Conservation (phyloP, 2,113 vertebrate species). For the Nestor notabilis region DNA sequence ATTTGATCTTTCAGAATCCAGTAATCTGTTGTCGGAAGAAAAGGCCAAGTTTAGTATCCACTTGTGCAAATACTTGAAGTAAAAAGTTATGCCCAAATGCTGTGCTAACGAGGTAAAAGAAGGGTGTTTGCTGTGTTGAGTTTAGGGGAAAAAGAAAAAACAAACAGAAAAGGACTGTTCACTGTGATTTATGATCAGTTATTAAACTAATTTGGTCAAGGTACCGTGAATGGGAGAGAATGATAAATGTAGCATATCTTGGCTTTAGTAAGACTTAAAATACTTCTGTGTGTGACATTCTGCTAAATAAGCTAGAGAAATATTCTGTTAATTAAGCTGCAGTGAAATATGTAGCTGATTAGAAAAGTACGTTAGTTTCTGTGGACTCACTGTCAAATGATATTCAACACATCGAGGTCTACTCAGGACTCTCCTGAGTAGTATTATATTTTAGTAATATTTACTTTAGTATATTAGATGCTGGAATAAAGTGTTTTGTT, state of each 20-base stretch:
- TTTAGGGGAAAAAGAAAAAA: background rate
- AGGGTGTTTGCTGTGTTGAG: background rate
- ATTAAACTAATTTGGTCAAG: background rate
- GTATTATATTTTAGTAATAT: background rate
- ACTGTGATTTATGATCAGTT: background rate
- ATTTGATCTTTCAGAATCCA: background rate
- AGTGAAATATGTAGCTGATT: background rate
- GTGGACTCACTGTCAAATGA: background rate
- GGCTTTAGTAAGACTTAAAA: background rate
- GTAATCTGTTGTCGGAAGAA: background rate
- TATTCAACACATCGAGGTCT: background rate
- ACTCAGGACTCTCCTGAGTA: background rate
- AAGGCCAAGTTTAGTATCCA: background rate
- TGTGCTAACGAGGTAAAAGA: background rate
- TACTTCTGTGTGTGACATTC: background rate
- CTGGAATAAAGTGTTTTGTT: background rate
- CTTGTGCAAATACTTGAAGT: background rate
- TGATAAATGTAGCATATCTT: background rate
- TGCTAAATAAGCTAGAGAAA: background rate
- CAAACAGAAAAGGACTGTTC: background rate
- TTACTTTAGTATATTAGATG: background rate
- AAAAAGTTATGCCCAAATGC: background rate
- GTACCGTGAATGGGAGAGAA: background rate
- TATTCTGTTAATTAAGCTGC: background rate
- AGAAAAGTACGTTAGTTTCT: background rate